These are phyloP conservation scores for Condylostylus longicornis DNA, from an alignment of 1,140 invertebrate species.

Conservation along the genomic window DNA sequence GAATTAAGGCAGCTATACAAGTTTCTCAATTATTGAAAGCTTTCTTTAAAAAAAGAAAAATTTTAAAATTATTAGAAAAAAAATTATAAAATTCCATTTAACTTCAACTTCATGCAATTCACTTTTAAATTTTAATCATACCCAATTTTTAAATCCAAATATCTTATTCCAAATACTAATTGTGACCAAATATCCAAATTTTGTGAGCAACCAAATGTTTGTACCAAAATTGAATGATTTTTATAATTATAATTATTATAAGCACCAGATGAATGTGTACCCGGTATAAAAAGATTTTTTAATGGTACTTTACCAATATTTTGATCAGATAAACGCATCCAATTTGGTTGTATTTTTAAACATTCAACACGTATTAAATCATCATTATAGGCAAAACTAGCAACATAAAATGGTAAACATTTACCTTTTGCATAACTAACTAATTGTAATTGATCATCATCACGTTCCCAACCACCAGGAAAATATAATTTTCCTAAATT, in stretches of 20 bases:
- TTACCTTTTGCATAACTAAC: slow-evolving; percentile 16
- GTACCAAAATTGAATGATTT: slow-evolving; percentile 27
- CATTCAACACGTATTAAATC: slow-evolving; percentile 38
- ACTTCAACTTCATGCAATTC: no score
- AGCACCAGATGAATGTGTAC: slow-evolving; percentile 49
- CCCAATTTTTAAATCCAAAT: slow-evolving; percentile 59
- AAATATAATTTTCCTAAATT: slow-evolving; percentile 34
- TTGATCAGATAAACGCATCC: slow-evolving; percentile 45
- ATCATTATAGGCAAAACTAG: slow-evolving; percentile 36
- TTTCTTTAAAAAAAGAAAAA: neutral
- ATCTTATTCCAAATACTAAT: slow-evolving; percentile 62
- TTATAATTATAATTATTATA: slow-evolving; percentile 33
- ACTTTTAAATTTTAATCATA: slow-evolving; percentile 29
- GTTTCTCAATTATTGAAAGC: no score
- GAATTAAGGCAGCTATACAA: no score
- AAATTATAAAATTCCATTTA: no score
- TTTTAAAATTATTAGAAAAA: no score
- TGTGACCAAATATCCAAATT: slow-evolving; percentile 64
- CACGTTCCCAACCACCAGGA: slow-evolving; percentile 36
- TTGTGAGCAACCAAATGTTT: slow-evolving; percentile 42
- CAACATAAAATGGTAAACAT: slow-evolving; percentile 37
- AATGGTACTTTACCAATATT: slow-evolving; percentile 16
- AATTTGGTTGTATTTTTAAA: slow-evolving; percentile 44
- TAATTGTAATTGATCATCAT: slow-evolving; percentile 17
- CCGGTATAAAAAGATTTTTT: slow-evolving; percentile 24